Evolutionary conservation across 2,113 vertebrate species (phyloP), one percentile per base, ranked within the genome.

Genomic region (Cromileptes altivelis): DNA sequence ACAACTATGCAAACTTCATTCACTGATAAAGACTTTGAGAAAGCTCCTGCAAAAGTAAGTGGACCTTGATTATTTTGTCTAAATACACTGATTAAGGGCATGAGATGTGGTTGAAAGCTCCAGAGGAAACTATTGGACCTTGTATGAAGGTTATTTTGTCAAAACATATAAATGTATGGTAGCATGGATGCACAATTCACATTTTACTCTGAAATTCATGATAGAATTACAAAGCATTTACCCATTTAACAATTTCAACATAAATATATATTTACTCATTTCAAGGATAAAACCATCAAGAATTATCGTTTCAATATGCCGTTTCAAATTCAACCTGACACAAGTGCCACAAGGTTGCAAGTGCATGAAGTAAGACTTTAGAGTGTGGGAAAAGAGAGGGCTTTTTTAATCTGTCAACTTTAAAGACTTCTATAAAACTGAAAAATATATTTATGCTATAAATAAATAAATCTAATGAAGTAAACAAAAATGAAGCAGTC

Each of bases 401-500:
- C 0, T 33, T 71, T 63, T 45, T 84, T 45, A 10, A 49, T 18
- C 60, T 55, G 13, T 72, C 40, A 56, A 50, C 21, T 72, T 23
- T 6, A 17, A 19, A 62, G 37, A 62, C 6, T 57, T 65, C 6
- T 7, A 58, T 53, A 1, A 61, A 47, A 47, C 3, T 47, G 18
- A 33, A 55, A 56, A 75, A 65, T 52, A 60, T 45, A 68, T 52
- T 78, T 21, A 47, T 9, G 42, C 65, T 45, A 50, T 7, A 52
- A 61, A 62, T 55, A 50, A 82, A 79, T 68, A 33, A 50, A 57
- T 57, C 18, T 30, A 47, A 58, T 21, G 17, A 63, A 9, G 70
- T 72, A 64, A 86, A 81, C 27, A 71, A 57, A 52, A 61, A 27
- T n/a, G 6, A 71, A 45, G 19, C n/a, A 56, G 74, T 42, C n/a